Evolutionary conservation across 2,113 vertebrate genomes (phyloP).

Genomic region (Elachura formosa): DNA sequence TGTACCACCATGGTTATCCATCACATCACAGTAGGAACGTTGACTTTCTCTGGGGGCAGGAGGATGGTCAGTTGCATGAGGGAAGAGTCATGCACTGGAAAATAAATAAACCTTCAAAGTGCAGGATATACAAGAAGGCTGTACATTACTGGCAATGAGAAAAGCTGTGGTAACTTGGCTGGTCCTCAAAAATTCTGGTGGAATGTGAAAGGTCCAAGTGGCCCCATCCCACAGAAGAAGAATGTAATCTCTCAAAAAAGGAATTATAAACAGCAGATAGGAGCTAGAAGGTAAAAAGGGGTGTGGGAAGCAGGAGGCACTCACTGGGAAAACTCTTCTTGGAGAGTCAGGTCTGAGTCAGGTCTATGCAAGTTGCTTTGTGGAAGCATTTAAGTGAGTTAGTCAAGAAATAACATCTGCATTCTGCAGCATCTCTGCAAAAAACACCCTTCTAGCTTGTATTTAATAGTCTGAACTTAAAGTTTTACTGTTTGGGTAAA

Average conservation of each 20-base stretch:
- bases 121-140: not conserved
- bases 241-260: constrained; percentile 35
- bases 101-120: not conserved
- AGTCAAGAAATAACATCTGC: not conserved
- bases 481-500: not conserved
- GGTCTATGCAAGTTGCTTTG: not conserved
- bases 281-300: constrained; percentile 1
- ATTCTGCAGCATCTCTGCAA: not conserved
- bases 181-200: constrained; percentile 13
- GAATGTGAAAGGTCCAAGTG: constrained; percentile 15
- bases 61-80: not conserved
- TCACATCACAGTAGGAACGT: not conserved
- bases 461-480: not conserved
- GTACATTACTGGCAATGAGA: not conserved
- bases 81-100: not conserved
- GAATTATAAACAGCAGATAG: constrained; percentile 54
- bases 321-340: not conserved
- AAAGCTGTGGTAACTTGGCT: not conserved
- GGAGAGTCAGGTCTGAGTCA: not conserved
- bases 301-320: not conserved
- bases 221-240: not conserved
- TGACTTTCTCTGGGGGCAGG: not conserved
- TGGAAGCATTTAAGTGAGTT: not conserved
- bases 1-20: not conserved
- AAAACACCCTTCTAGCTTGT: not conserved